phyloP scores from a whole-genome alignment of 2,113 vertebrate species.

The Rhinoderma darwinii region DNA sequence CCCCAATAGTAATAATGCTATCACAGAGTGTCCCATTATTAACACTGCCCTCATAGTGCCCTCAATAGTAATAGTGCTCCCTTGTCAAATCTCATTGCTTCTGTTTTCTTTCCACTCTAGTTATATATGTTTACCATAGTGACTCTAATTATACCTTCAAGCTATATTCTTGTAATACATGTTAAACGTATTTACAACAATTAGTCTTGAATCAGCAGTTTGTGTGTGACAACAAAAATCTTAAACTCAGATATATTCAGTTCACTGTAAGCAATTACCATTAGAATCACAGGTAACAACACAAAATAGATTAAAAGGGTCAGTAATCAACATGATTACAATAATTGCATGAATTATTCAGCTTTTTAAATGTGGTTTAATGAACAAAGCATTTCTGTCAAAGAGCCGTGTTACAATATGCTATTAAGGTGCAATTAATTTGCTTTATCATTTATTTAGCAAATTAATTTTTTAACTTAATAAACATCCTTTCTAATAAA shows the following conservation, averaged over 20 bases:
- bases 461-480: slow-evolving; percentile 28
- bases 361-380: slow-evolving; percentile 34
- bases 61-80: too few relatives aligned
- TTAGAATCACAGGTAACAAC: slow-evolving; percentile 30
- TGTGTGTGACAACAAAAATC: background rate
- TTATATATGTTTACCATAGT: background rate
- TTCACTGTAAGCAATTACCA: slow-evolving; percentile 32
- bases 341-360: slow-evolving; percentile 56
- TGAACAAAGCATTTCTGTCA: slow-evolving; percentile 31
- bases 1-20: too few relatives aligned
- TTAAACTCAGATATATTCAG: slow-evolving; percentile 34
- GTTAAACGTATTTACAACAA: background rate
- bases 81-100: too few relatives aligned
- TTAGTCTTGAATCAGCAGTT: background rate
- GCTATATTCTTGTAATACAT: background rate
- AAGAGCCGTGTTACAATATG: background rate
- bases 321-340: slow-evolving; percentile 52
- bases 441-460: slow-evolving; percentile 13
- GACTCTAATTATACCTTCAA: background rate
- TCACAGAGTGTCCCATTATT: too few relatives aligned
- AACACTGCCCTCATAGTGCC: too few relatives aligned
- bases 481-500: background rate
- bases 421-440: slow-evolving; percentile 33
- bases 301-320: slow-evolving; percentile 44
- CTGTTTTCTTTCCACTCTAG: too few relatives aligned